A percentile compares a stretch with the other conserved stretches of the same genome.
These are phyloP conservation scores for Erpetoichthys calabaricus DNA, from an alignment of 2,797 vertebrate genomes.

Conservation along the genomic window DNA sequence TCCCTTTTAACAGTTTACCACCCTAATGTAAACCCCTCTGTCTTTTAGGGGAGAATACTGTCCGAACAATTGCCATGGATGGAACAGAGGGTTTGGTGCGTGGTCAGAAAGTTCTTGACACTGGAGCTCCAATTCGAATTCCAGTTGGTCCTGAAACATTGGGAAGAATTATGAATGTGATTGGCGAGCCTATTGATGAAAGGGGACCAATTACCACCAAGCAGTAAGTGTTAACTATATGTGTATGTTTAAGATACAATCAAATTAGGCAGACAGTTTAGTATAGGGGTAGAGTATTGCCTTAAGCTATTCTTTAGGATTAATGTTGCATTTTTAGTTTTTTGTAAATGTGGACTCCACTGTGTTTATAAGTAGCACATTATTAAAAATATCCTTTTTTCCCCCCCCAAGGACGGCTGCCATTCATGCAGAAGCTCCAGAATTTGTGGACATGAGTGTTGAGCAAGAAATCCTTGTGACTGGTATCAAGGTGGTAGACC, in stretches of 20 bases:
- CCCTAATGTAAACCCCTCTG: neutral
- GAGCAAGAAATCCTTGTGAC: constrained; percentile 97
- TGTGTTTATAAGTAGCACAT: neutral
- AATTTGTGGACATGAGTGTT: constrained; percentile 95
- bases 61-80: constrained; percentile 94
- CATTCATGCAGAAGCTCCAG: constrained; percentile 91
- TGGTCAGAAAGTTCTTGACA: constrained; percentile 86
- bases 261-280: neutral
- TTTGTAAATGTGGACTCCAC: neutral
- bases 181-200: constrained; percentile 91
- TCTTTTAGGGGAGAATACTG: constrained; percentile 75
- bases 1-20: too few relatives aligned
- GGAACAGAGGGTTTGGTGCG: constrained; percentile 89
- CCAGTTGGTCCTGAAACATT: constrained; percentile 92
- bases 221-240: constrained; percentile 53
- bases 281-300: neutral
- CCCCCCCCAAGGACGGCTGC: constrained; percentile 72
- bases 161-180: constrained; percentile 96
- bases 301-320: neutral
- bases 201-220: constrained; percentile 88
- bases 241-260: neutral
- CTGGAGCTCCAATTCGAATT: constrained; percentile 85
- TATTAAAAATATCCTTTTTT: neutral
- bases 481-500: constrained; percentile 91
- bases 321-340: neutral